Evolutionary conservation across 2,888 invertebrate genomes (phyloP), one percentile per base, ranked within the genome.

Genomic region (Acleris holmiana): DNA sequence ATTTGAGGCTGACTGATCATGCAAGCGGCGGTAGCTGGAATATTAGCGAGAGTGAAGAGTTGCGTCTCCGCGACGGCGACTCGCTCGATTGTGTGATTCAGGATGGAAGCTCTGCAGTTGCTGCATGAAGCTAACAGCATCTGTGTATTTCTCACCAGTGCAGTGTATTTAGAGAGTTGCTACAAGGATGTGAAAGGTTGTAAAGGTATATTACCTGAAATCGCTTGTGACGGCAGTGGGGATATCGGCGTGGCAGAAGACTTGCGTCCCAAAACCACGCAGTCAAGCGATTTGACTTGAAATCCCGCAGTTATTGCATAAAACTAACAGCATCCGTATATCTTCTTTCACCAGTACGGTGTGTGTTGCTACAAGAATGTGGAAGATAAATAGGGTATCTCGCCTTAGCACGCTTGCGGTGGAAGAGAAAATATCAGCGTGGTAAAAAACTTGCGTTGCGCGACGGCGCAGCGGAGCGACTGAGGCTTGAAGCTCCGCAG

Each of bases 401-500:
- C 93, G 97, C 98, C 98, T 94, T 97, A 97, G 90, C 98, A 98
- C 73, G 98, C 98, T 87, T 98, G 98, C 25, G 98, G 98, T 69
- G 98, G 98, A 79, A 98, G 93, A 55, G 98, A 98, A 88, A 98
- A 98, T 83, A 98, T 98, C 78, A 98, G 95, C 48, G 98, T 98
- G 71, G 98, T 98, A 75, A 98, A 98, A 76, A 97, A 97, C 91
- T 98, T 98, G 86, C 98, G 94, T 82, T 98, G 93, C 69, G 98
- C 98, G 78, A 98, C 98, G 76, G 98, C 98, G 93, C 98, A 98
- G 88, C 98, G 98, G 86, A 98, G 94, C 78, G 97, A 97, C 94
- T 98, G 98, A 78, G 98, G 97, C 93, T 98, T 98, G 94, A 98
- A 98, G 93, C 97, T 96, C 84, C 98, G 96, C 85, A 98, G 94